phyloP scores from a whole-genome alignment of 2,888 invertebrate species.

The Silvanus unidentatus region DNA sequence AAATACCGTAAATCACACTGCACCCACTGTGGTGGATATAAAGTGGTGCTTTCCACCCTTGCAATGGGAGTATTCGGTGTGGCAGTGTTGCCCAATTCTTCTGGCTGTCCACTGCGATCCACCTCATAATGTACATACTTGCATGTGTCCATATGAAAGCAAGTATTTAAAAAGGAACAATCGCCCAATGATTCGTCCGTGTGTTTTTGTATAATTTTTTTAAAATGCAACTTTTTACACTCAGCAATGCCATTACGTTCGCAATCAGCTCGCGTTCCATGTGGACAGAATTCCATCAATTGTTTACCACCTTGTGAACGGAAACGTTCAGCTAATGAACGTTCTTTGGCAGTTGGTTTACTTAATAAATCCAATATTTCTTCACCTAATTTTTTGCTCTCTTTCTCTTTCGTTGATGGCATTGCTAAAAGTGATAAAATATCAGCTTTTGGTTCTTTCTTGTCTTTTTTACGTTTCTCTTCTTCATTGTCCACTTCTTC shows the following conservation, averaged over 20 bases:
- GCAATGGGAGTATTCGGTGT: conserved; percentile 30
- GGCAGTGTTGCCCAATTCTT: conserved; percentile 34
- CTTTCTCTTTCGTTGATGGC: conserved; percentile 92
- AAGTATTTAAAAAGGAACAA: conserved; percentile 96
- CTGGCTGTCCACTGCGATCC: conserved; percentile 62
- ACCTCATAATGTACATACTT: conserved; percentile 98
- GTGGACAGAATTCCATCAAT: conserved; percentile 94
- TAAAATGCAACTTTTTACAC: conserved; percentile 91
- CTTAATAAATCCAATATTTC: conserved; percentile 91
- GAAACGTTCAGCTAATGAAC: conserved; percentile 91
- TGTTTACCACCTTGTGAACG: conserved; percentile 91
- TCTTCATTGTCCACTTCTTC: conserved; percentile 49
- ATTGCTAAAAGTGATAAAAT: conserved; percentile 80
- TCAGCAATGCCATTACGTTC: conserved; percentile 50
- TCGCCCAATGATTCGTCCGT: conserved; percentile 77
- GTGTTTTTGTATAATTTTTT: conserved; percentile 92
- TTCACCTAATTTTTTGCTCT: conserved; percentile 91
- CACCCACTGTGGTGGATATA: conserved; percentile 93
- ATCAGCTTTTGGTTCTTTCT: conserved; percentile 53
- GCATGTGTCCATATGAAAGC: conserved; percentile 98
- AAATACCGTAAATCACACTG: conserved; percentile 91
- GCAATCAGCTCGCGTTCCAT: conserved; percentile 90
- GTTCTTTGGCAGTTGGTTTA: conserved; percentile 94
- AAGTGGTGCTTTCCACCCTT: conserved; percentile 51
- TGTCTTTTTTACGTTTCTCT: conserved; percentile 54